Base-by-base conservation (phyloP, 2,113 vertebrate genomes). In the Haplotaxodon microlepis region DNA sequence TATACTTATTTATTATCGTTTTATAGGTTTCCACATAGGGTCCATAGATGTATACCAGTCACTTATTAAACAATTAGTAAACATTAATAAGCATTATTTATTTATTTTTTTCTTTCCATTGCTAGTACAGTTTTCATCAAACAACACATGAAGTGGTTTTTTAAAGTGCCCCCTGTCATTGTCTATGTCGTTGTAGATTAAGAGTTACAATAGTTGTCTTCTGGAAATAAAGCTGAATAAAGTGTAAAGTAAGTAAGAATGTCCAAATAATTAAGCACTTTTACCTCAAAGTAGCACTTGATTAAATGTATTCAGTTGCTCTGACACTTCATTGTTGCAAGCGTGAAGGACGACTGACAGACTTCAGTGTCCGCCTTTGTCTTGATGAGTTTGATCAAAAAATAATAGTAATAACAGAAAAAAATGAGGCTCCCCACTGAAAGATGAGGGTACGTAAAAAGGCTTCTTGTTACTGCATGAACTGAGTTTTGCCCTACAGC, bases 381-480 rank as follows among this genome's bases (percentile, higher is more conserved):
- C 27, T 34, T 1, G 42, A 78, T 50, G 27, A 50, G 45, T 50
- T 31, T 31, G 14, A 51, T 19, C 24, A 76, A 50, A 50, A 19
- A 19, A 19, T 19, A 78, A 47, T 29, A 76, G 27, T 27, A 31
- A 2, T 50, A 50, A 86, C 4, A 59, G 19, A 78, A 84, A 69
- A 85, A 86, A 89, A 93, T 90, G 34, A 90, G 85, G 84, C 82
- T 83, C 71, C 78, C 11, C 73, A 45, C 80, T 85, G 54, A 54
- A 84, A 80, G 86, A 90, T 56, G 76, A 69, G 89, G 59, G 85
- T 85, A 90, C 84, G 56, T 89, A 93, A 94, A 92, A 85, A 92
- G 81, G 38, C 24, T 91, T 71, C 83, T 88, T 91, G 84, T 93
- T 95, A 92, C 89, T 92, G 85, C 84, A 59, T 66, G 85, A 92